Evolutionary conservation across 2,888 invertebrate genomes (phyloP).

Genomic region (Diaperis boleti): DNA sequence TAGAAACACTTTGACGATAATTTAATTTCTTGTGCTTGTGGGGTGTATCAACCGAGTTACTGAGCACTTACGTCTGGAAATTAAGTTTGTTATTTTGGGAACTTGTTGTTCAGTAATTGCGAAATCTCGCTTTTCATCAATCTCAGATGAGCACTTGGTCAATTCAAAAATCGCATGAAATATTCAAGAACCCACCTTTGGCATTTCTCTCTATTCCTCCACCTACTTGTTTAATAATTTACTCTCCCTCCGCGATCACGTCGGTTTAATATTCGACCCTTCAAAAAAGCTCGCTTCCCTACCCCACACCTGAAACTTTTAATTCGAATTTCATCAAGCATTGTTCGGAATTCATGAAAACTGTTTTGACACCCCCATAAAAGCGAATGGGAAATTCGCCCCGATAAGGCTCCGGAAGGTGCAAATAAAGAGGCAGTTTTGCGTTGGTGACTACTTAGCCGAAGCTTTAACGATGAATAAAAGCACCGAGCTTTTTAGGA

Average conservation of each 20-base stretch:
- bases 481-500: conserved; percentile 39
- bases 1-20: conserved; percentile 14
- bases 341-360: too few relatives aligned
- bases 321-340: too few relatives aligned
- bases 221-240: background rate
- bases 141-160: too few relatives aligned
- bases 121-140: too few relatives aligned
- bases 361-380: conserved; percentile 11
- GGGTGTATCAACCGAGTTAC: conserved; percentile 14
- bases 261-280: background rate
- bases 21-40: conserved; percentile 23
- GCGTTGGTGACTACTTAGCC: conserved; percentile 31
- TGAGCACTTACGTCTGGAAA: conserved; percentile 9
- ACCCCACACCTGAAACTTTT: too few relatives aligned
- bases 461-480: conserved; percentile 38
- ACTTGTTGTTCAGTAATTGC: too few relatives aligned
- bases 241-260: background rate
- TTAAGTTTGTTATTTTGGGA: conserved; percentile 8
- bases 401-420: conserved; percentile 5
- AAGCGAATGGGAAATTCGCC: background rate
- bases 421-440: conserved; percentile 5
- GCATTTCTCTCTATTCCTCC: background rate
- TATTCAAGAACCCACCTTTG: background rate
- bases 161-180: background rate
- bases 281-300: background rate